Evolutionary conservation across 2,888 invertebrate genomes (phyloP).

Genomic region (Ichneumoninae sp.): DNA sequence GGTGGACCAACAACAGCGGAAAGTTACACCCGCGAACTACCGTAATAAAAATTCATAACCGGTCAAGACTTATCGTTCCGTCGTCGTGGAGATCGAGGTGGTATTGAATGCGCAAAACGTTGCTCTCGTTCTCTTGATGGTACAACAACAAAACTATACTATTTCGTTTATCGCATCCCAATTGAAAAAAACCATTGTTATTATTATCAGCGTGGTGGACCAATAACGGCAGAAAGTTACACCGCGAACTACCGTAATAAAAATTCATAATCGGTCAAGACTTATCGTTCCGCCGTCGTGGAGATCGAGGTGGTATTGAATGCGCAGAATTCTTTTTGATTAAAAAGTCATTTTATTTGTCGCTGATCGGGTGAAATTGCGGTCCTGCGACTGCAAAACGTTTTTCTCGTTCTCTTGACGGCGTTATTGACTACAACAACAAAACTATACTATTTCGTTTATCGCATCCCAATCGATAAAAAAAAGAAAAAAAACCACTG

Average conservation of each 20-base stretch:
- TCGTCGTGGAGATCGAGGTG: background rate
- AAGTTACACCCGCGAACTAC: background rate
- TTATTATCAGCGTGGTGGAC: slow-evolving; percentile 7
- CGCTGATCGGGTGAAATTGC: background rate
- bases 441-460: too few relatives aligned
- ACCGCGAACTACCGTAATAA: background rate
- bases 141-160: too few relatives aligned
- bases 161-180: too few relatives aligned
- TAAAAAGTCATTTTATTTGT: background rate
- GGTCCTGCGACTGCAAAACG: background rate
- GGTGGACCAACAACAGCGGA: background rate
- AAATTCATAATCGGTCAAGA: background rate
- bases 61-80: background rate
- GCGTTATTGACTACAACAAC: too few relatives aligned
- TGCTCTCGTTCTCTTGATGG: too few relatives aligned
- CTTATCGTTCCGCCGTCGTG: background rate
- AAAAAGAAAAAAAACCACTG: too few relatives aligned
- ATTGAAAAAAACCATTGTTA: slow-evolving; percentile 18
- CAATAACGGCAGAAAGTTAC: background rate
- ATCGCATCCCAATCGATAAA: too few relatives aligned
- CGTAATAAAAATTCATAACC: background rate
- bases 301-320: background rate
- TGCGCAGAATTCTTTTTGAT: background rate
- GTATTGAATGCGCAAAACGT: background rate
- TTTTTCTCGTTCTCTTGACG: background rate